Evolutionary conservation across 2,888 invertebrate species (phyloP).

Genomic region (Desoria tigrina): DNA sequence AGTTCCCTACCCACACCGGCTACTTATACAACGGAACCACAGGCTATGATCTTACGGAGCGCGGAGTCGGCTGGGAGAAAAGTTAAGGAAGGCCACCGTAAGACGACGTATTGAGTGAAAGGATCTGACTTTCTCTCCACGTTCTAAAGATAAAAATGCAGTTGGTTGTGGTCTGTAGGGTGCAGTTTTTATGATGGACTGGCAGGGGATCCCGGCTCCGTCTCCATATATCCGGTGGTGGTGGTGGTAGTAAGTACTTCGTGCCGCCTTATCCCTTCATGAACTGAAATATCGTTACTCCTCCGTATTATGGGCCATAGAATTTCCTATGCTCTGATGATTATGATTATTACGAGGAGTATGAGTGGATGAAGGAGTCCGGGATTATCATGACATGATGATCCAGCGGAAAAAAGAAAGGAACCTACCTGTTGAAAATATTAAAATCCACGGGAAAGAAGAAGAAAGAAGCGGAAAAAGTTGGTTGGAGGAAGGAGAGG

Average conservation of each 20-base stretch:
- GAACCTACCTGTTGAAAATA: slow-evolving; percentile 50
- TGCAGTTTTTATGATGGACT: no score
- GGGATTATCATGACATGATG: slow-evolving; percentile 21
- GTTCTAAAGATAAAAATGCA: no score
- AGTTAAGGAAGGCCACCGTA: slow-evolving; percentile 2
- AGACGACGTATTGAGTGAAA: slow-evolving; percentile 4
- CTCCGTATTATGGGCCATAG: slow-evolving; percentile 7
- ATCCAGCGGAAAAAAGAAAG: slow-evolving; percentile 5
- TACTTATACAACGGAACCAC: no score
- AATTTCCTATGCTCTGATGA: slow-evolving; percentile 22
- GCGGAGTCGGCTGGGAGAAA: background rate
- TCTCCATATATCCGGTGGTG: no score
- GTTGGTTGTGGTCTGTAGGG: no score
- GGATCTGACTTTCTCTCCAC: no score
- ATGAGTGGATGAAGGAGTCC: slow-evolving; percentile 12
- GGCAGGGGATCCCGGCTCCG: no score
- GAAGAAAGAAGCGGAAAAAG: slow-evolving; percentile 22
- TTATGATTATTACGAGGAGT: slow-evolving; percentile 17
- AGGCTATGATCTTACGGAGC: no score
- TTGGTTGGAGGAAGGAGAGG: background rate
- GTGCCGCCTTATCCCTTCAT: no score
- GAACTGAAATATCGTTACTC: background rate
- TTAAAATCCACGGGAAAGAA: slow-evolving; percentile 35
- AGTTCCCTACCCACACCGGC: slow-evolving; percentile 13
- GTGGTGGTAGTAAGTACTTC: no score